Percentiles rank a stretch among this genome's conserved stretches.
Conservation (phyloP, 2,888 invertebrate genomes). For the Agrochola lychnidis region DNA sequence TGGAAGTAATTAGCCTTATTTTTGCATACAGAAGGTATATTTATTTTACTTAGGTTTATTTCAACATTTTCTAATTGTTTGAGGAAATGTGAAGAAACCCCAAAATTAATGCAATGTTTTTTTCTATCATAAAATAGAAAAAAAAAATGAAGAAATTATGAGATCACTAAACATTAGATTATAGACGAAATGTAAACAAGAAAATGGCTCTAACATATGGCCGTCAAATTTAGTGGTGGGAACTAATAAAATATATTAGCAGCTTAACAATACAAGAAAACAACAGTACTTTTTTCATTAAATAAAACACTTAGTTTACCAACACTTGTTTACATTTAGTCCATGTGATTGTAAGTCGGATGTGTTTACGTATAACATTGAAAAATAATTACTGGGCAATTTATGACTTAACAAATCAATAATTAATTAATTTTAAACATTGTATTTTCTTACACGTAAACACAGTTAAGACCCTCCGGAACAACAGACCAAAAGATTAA, state of each 20-base stretch:
- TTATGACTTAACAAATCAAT: constrained; percentile 47
- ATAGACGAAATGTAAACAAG: constrained; percentile 88
- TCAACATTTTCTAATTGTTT: constrained; percentile 66
- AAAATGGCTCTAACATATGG: constrained; percentile 75
- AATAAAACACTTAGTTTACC: constrained; percentile 62
- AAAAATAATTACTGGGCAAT: constrained; percentile 63
- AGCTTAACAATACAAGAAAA: constrained; percentile 56
- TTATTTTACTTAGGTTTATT: constrained; percentile 64
- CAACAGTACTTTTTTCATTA: constrained; percentile 60
- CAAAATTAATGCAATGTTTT: constrained; percentile 64
- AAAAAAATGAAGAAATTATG: constrained; percentile 83
- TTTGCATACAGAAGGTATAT: constrained; percentile 64
- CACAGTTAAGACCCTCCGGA: constrained; percentile 71
- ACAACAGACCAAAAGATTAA: constrained; percentile 79
- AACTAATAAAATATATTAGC: constrained; percentile 61
- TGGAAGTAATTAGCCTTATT: constrained; percentile 68
- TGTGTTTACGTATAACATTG: constrained; percentile 77
- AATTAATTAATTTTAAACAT: constrained; percentile 54
- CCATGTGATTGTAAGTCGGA: constrained; percentile 70
- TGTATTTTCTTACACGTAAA: constrained; percentile 69
- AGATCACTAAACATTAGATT: constrained; percentile 85
- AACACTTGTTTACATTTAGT: constrained; percentile 86
- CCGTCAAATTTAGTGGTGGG: constrained; percentile 76
- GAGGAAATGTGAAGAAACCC: constrained; percentile 68
- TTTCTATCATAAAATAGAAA: constrained; percentile 73